Base-by-base conservation (phyloP, 2,113 vertebrate genomes). In the Elephantulus edwardii region DNA sequence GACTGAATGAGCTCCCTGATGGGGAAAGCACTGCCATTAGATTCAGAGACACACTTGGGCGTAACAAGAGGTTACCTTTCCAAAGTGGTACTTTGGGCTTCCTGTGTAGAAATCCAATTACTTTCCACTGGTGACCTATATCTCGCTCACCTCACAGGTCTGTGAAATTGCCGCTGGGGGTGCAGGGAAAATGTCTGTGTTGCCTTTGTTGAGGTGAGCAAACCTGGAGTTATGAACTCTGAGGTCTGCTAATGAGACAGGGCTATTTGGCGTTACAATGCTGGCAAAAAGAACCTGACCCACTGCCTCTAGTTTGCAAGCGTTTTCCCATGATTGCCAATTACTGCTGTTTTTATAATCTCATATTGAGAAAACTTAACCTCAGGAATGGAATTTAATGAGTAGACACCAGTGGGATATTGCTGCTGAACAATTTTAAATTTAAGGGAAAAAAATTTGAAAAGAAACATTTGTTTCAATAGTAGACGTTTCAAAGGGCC, bases 91-190 rank as follows among this genome's bases (percentile, higher is more conserved):
- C 83, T 77, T 72, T 68, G 92, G 90, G 75, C 48, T 91, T 52
- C 68, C 88, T 58, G 66, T 58, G 90, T 70, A 88, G 85, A 96
- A 95, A 95, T 93, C 75, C 92, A 95, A 83, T 96, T 95, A 90
- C 79, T 95, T 94, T 75, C 81, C 42, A 2, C 22, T 46, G 46
- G 50, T 77, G 71, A 95, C 91, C 91, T 92, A 5, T 35, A 48
- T 76, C 83, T 89, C 28, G 28, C n/a, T 44, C 50, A 42, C 24
- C 68, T 19, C 5, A 56, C 42, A 88, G 48, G 4, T 24, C 54
- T 88, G 60, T 22, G 71, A 68, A 88, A 66, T 56, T 56, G 66
- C 12, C 48, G 71, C 81, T 90, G 28, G 50, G 4, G 9, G 44
- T 11, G 0, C 12, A 26, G 64, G 79, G 66, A 68, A 40, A 40